A percentile compares a stretch with the other conserved stretches of the same genome.
Evolutionary conservation across 2,113 vertebrate species (phyloP).

Genomic region (Rhabdornis inornatus): DNA sequence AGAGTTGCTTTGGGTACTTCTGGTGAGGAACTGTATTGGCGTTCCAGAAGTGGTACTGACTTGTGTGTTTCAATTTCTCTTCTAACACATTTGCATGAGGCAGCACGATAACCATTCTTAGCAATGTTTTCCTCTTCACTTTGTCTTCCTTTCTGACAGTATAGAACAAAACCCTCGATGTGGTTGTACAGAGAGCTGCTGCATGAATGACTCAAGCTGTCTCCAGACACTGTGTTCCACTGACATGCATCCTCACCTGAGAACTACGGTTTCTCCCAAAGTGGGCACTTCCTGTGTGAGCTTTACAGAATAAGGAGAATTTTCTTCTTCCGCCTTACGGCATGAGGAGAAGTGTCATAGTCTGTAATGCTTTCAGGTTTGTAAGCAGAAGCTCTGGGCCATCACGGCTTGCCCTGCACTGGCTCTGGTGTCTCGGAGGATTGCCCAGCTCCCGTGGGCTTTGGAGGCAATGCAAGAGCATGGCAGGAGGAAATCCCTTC

Average conservation of each 20-base stretch:
- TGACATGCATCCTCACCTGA: accelerated
- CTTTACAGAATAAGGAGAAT: background rate
- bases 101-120: background rate
- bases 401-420: background rate
- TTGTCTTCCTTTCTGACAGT: background rate
- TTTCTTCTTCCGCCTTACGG: background rate
- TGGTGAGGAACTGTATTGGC: background rate
- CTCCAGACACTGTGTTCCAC: background rate
- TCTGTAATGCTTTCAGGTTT: background rate
- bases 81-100: background rate
- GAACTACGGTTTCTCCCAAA: background rate
- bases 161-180: accelerated
- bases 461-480: background rate
- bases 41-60: background rate
- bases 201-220: background rate
- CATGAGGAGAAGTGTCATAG: background rate
- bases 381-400: background rate
- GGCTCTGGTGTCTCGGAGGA: accelerated
- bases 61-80: background rate
- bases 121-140: background rate
- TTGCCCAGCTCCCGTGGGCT: accelerated
- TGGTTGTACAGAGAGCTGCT: background rate
- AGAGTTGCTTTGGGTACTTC: background rate
- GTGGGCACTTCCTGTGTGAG: background rate
- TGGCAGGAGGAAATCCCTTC: background rate